Conservation (phyloP, 1,140 invertebrate species). For the Drosophila nigromelanica region DNA sequence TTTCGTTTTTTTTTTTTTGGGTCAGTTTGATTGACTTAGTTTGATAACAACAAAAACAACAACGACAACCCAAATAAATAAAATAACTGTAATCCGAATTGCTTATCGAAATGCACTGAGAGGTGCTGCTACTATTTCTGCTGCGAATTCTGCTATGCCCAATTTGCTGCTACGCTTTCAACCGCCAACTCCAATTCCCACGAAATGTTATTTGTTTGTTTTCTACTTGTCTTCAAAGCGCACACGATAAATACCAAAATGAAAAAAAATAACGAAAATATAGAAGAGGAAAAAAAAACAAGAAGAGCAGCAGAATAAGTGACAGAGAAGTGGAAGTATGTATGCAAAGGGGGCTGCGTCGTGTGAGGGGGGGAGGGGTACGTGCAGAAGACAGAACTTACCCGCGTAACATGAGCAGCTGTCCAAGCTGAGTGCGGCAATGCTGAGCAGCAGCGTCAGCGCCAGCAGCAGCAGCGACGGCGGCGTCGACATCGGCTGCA, state of each 20-base stretch:
- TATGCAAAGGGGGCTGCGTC: neutral
- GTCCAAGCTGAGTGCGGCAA: conserved; percentile 49
- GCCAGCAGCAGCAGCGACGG: conserved; percentile 48
- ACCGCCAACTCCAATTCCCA: conserved; percentile 59
- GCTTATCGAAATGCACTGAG: neutral
- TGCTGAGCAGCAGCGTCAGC: conserved; percentile 47
- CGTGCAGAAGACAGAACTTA: conserved; percentile 55
- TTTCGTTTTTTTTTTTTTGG: conserved; percentile 17
- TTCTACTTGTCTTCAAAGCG: conserved; percentile 64
- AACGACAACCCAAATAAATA: neutral
- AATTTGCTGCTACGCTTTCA: conserved; percentile 40
- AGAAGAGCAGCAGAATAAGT: conserved; percentile 17
- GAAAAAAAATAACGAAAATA: conserved; percentile 24
- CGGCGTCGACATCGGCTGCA: conserved; percentile 45
- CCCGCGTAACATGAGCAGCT: conserved; percentile 80
- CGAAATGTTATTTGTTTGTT: conserved; percentile 77
- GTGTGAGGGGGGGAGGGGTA: neutral
- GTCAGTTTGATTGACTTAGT: conserved; percentile 39
- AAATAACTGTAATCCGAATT: neutral
- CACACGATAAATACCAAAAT: conserved; percentile 26
- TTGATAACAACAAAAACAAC: conserved; percentile 44
- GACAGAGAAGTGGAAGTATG: conserved; percentile 1
- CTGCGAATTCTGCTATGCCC: conserved; percentile 6
- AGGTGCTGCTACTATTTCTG: neutral
- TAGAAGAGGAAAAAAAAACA: conserved; percentile 19